Conservation (phyloP, 2,797 vertebrate species). For the Poecilia gillii region DNA sequence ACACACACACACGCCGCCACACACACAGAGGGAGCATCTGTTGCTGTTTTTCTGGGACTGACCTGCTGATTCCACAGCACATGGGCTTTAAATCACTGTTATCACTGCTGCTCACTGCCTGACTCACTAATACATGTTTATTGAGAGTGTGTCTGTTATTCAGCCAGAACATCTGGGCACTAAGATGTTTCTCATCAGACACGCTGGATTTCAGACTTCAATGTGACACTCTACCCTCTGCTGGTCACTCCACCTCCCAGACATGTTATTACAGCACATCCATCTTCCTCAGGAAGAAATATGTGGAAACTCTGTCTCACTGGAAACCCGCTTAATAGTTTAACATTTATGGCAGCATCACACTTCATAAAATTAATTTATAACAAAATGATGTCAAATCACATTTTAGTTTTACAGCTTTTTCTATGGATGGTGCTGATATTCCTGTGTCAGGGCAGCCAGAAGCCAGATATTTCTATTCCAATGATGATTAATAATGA, state of each 20-base stretch:
- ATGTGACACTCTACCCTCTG: neutral
- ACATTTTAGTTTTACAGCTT: neutral
- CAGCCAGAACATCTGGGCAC: slow-evolving; percentile 17
- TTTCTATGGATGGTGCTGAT: neutral
- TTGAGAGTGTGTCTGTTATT: neutral
- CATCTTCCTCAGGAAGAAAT: neutral
- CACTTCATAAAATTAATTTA: neutral
- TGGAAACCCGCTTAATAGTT: neutral
- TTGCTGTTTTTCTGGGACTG: slow-evolving; percentile 40
- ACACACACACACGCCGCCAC: neutral
- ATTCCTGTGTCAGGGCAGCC: neutral
- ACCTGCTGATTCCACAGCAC: slow-evolving; percentile 34
- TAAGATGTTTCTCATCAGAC: neutral
- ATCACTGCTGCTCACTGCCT: slow-evolving; percentile 27
- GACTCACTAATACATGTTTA: slow-evolving; percentile 10
- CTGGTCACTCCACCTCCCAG: neutral
- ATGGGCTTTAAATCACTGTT: slow-evolving; percentile 38
- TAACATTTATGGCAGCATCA: neutral
- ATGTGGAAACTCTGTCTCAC: neutral
- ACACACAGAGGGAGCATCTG: slow-evolving; percentile 41
- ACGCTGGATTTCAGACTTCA: neutral
- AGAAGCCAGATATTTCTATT: neutral
- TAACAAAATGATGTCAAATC: neutral
- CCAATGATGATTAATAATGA: neutral
- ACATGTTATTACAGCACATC: neutral